Evolutionary conservation across 2,888 invertebrate genomes (phyloP), one percentile per base, ranked within the genome.

Genomic region (Yponomeuta evonymella): DNA sequence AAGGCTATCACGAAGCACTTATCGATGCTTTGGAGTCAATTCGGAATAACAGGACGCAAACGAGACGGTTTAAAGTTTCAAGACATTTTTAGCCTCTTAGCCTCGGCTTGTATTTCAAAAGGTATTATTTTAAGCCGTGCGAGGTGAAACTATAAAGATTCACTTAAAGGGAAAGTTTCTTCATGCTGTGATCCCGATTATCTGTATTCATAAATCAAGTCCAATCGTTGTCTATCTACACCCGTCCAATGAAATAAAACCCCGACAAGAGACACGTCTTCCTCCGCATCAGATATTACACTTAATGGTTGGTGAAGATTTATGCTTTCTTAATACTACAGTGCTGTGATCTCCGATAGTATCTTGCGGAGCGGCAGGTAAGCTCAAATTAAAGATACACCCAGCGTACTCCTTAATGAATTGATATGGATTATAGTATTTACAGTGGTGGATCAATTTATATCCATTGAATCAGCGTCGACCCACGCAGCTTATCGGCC

Each of bases 211-310:
- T 89, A 89, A 87, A 89, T 89, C 85, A 85, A 82, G 80, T 76
- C 79, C 78, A 79, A 77, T 74, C 76, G 75, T 81, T 87, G 88
- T 88, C 87, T 80, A 75, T 70, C 74, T 73, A 58, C 51, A 58
- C 51, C 51, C 51, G 79, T 78, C 80, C 88, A 89, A 88, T 89
- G 86, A 87, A 89, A 89, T 89, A 87, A 89, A 87, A 87, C 76
- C 78, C 79, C 68, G 68, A 30, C 68, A 58, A 30, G 43, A 43
- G 36, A 67, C 67, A n/a, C 23, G 30, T 58, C 68, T 23, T 68
- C 51, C 48, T 29, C 51, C n/a, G 9, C 68, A 51, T 51, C 23
- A 67, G 67, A 67, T 51, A 65, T 51, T 43, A 43, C 43, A 68
- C 48, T 68, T 51, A 68, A 23, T 68, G 68, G 11, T 15, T 68